Evolutionary conservation across 1,140 invertebrate genomes (phyloP).

Genomic region (Drosophila virilis): DNA sequence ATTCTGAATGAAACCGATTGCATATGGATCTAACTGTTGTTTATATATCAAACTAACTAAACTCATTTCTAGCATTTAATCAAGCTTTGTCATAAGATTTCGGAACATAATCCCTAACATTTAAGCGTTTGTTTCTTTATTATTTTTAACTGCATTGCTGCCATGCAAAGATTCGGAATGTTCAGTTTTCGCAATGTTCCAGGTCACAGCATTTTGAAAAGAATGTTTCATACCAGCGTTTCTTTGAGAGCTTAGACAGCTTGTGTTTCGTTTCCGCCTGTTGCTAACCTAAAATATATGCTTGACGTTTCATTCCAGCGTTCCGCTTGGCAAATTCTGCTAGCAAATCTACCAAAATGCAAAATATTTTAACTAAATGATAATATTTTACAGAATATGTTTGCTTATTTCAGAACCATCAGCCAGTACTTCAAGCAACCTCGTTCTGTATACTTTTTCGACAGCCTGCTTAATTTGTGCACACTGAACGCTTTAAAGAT

Average conservation of each 20-base stretch:
- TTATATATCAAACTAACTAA: background rate
- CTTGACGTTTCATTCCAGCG: background rate
- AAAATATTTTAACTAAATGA: background rate
- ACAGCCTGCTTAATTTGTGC: conserved; percentile 18
- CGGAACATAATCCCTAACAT: background rate
- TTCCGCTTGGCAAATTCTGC: background rate
- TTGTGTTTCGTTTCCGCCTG: background rate
- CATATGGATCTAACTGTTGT: background rate
- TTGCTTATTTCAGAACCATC: background rate
- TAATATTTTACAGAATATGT: background rate
- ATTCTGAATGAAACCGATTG: conserved; percentile 16
- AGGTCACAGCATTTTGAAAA: background rate
- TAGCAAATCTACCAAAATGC: background rate
- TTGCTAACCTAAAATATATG: background rate
- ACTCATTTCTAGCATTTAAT: conserved; percentile 31
- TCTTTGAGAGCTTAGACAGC: background rate
- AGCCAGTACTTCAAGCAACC: background rate
- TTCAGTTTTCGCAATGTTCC: background rate
- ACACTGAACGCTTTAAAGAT: conserved; percentile 10
- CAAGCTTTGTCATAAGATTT: conserved; percentile 15
- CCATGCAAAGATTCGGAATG: background rate
- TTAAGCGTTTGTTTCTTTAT: background rate
- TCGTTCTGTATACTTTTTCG: background rate
- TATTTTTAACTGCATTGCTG: background rate
- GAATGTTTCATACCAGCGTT: conserved; percentile 3